A percentile compares a stretch with the other conserved stretches of the same genome.
These are phyloP conservation scores for Leptopilina myrica DNA, from an alignment of 2,888 invertebrate genomes.

Conservation along the genomic window DNA sequence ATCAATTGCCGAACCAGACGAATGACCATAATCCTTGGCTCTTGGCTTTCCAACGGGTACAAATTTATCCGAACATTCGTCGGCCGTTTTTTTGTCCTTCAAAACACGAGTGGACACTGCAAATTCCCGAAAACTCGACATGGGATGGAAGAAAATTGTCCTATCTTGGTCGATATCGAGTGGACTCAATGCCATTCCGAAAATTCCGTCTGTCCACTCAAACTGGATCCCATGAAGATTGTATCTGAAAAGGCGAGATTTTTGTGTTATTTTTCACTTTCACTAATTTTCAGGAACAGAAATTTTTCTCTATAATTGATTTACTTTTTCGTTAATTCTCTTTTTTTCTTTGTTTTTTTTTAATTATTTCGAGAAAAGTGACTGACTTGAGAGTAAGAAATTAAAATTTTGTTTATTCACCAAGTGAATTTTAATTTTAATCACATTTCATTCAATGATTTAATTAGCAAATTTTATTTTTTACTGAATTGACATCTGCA, in stretches of 20 bases:
- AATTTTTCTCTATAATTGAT: too few species aligned
- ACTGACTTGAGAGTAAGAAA: too few species aligned
- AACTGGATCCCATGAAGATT: slow-evolving; percentile 86
- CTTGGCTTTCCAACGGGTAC: slow-evolving; percentile 71
- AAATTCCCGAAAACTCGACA: slow-evolving; percentile 90
- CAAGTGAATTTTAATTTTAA: too few species aligned
- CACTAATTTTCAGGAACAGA: too few species aligned
- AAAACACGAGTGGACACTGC: slow-evolving; percentile 83
- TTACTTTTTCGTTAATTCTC: too few species aligned
- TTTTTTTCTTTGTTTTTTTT: too few species aligned
- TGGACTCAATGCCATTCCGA: slow-evolving; percentile 85
- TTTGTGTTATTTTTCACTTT: too few species aligned
- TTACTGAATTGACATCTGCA: too few species aligned
- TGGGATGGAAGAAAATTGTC: slow-evolving; percentile 86
- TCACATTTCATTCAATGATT: too few species aligned
- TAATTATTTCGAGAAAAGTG: too few species aligned
- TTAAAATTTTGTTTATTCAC: too few species aligned
- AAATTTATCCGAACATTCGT: slow-evolving; percentile 68
- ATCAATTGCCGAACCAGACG: slow-evolving; percentile 86
- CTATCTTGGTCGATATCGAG: slow-evolving; percentile 79
- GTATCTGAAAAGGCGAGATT: slow-evolving; percentile 78
- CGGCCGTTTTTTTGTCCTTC: slow-evolving; percentile 78
- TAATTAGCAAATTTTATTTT: too few species aligned
- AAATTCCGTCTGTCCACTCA: slow-evolving; percentile 90
- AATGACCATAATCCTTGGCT: slow-evolving; percentile 80